Percentiles rank a stretch among this genome's conserved stretches.
Conservation (phyloP, 2,797 vertebrate genomes). For the Mycteria americana region DNA sequence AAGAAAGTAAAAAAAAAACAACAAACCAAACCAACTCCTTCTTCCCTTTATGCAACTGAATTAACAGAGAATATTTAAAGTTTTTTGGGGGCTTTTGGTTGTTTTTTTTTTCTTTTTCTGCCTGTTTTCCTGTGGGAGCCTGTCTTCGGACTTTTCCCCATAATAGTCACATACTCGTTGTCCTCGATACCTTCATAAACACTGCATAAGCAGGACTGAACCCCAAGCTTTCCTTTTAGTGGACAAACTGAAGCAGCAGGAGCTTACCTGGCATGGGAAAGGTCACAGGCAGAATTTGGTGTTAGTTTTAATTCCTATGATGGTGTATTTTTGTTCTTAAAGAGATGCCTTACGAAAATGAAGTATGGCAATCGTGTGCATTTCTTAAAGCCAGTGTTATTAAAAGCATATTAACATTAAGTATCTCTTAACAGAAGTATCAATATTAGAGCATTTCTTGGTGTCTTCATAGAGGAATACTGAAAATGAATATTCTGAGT, state of each 20-base stretch:
- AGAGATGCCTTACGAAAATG: neutral
- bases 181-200: neutral
- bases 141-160: neutral
- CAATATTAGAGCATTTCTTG: neutral
- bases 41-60: neutral
- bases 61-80: neutral
- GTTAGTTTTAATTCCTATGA: neutral
- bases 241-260: neutral
- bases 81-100: too few relatives aligned
- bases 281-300: neutral
- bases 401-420: neutral
- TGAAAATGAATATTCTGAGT: neutral
- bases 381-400: neutral
- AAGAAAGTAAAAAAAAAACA: neutral
- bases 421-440: neutral
- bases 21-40: neutral
- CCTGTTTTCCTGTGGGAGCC: neutral
- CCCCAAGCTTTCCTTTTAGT: neutral
- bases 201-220: neutral
- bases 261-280: neutral
- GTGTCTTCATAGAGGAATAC: neutral
- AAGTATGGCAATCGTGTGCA: neutral
- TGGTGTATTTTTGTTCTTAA: neutral
- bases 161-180: neutral
- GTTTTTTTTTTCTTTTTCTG: too few relatives aligned